A percentile compares a stretch with the other conserved stretches of the same genome.
Conservation (phyloP, 2,113 vertebrate species). For the Pristiophorus japonicus region DNA sequence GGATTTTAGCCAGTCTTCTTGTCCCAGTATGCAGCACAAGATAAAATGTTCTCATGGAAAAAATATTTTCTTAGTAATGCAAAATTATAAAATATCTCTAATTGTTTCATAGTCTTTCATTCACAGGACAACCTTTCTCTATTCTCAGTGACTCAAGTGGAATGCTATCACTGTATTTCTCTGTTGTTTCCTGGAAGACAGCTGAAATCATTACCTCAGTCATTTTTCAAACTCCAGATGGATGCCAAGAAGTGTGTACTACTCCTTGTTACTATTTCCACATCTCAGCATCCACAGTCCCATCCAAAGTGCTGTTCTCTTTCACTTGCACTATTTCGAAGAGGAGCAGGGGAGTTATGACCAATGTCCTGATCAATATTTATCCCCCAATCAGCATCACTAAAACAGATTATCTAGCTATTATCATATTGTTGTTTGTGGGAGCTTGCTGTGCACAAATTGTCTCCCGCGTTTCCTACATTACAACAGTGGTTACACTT, state of each 20-base stretch:
- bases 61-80: neutral
- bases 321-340: neutral
- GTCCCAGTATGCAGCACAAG: neutral
- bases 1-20: neutral
- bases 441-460: too few species aligned
- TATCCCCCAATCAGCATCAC: too few species aligned
- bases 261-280: neutral
- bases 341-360: too few species aligned
- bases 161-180: conserved; percentile 11
- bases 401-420: too few species aligned
- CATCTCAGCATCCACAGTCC: neutral
- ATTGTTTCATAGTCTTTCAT: neutral
- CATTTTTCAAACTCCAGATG: neutral
- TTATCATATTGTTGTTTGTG: too few species aligned
- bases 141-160: neutral
- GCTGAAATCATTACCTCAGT: neutral
- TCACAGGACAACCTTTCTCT: neutral
- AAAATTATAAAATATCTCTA: neutral
- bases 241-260: neutral
- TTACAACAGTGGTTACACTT: too few species aligned
- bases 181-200: neutral
- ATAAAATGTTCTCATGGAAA: neutral
- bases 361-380: too few species aligned
- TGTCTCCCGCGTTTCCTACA: too few species aligned
- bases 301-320: neutral